Evolutionary conservation across 1,140 invertebrate genomes (phyloP), one percentile per base, ranked within the genome.

Genomic region (Bactericera cockerelli): DNA sequence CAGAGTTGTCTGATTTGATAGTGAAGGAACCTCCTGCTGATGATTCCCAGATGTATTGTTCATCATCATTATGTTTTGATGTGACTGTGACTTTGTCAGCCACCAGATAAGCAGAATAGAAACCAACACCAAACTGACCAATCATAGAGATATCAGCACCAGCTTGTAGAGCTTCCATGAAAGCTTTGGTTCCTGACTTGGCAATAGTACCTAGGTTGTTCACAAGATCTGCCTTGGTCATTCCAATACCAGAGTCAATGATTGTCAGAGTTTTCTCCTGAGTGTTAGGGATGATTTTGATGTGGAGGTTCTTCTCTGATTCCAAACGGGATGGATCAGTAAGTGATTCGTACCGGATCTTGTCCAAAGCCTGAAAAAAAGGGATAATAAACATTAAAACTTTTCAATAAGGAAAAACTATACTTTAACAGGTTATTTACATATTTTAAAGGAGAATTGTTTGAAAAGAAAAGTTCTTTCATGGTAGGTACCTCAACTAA

Each of bases 31-130:
- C 87, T 61, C 87, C 87, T 64, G 86, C 87, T 24, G 80, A 77
- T 0, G 84, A 87, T 66, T 90, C 84, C 87, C 87, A 90, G 0
- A 81, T 69, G 66, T 88, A 87, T 59, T 83, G 81, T 63, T 87
- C 86, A 66, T 89, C 87, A 70, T 90, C 95, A 68, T 98, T 98
- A 77, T 95, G 82, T 70, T 95, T 98, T 0, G 92, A 94, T 25
- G 84, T 81, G 0, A 99, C 96, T 0, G 84, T 86, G 2, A 99
- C 95, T 67, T 82, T 80, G 67, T 98, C 95, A 42, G 95, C 94
- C 13, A 98, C 84, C 55, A 99, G 74, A 72, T 97, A 99, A 26
- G 93, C 91, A 0, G 96, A 99, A 75, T 99, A 90, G 75, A 90
- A 90, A 72, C 88, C 88, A 57, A 90, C 87, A 79, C 87, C 87